Evolutionary conservation across 2,113 vertebrate genomes (phyloP).

Genomic region (Apistogramma diplotaenia): DNA sequence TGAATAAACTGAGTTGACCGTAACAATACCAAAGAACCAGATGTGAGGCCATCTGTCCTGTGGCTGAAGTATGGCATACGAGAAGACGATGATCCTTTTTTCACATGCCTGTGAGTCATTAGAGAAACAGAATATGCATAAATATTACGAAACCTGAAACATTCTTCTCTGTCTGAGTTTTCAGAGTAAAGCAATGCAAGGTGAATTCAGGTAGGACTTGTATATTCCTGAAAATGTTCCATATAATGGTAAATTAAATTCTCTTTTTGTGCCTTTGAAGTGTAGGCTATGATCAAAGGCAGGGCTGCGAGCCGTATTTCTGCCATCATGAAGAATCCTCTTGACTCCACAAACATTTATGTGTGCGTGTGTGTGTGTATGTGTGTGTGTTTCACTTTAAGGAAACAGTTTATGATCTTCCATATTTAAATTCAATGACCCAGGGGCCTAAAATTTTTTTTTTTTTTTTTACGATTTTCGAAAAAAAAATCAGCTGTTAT

Average conservation of each 20-base stretch:
- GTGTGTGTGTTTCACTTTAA: background rate
- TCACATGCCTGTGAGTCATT: too few relatives aligned
- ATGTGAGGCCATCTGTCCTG: background rate
- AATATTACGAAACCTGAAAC: background rate
- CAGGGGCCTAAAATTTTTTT: conserved; percentile 14
- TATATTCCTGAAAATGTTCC: conserved; percentile 23
- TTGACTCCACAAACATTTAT: conserved; percentile 11
- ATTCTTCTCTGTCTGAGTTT: background rate
- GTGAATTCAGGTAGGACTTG: conserved; percentile 33
- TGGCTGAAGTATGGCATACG: background rate
- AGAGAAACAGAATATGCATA: background rate
- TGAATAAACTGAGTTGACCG: background rate
- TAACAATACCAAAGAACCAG: background rate
- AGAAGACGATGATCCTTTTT: background rate
- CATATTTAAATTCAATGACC: conserved; percentile 4
- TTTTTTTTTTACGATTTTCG: background rate
- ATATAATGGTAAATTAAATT: conserved; percentile 49
- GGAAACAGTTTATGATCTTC: background rate
- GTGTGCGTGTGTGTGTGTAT: background rate
- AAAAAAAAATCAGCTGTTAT: conserved; percentile 1
- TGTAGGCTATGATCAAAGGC: conserved; percentile 54
- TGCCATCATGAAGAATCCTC: conserved; percentile 26
- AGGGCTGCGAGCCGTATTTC: conserved; percentile 30
- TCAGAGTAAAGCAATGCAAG: background rate
- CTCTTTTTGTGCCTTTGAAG: conserved; percentile 56